These are phyloP conservation scores for Anodontia alba DNA, from an alignment of 2,888 invertebrate species.

Conservation along the genomic window DNA sequence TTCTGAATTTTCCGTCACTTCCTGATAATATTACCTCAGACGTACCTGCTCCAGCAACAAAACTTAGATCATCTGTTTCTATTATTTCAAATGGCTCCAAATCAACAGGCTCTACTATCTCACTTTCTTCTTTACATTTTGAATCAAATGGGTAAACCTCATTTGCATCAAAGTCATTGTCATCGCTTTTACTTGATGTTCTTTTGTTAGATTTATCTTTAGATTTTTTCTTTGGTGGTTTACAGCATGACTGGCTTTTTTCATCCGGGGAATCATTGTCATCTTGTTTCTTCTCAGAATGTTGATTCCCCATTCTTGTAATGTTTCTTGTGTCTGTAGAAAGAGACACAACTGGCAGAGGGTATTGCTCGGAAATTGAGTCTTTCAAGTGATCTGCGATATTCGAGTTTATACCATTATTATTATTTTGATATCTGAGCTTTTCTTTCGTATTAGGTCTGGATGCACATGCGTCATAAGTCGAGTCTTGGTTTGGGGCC, in stretches of 20 bases:
- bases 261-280: slow-evolving; percentile 53
- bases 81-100: slow-evolving; percentile 63
- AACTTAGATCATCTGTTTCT: slow-evolving; percentile 57
- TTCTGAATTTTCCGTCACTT: slow-evolving; percentile 49
- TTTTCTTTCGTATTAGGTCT: too few species aligned
- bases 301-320: slow-evolving; percentile 49
- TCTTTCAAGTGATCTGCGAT: too few species aligned
- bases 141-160: slow-evolving; percentile 59
- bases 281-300: slow-evolving; percentile 28
- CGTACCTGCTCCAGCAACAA: slow-evolving; percentile 57
- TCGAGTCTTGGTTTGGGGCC: too few species aligned
- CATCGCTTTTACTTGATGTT: slow-evolving; percentile 44
- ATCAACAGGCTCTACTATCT: slow-evolving; percentile 52
- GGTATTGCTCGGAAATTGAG: too few species aligned
- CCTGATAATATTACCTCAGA: slow-evolving; percentile 53
- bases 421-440: too few species aligned
- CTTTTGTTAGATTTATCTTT: slow-evolving; percentile 40
- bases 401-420: too few species aligned
- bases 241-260: slow-evolving; percentile 52
- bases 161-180: slow-evolving; percentile 43
- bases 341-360: too few species aligned
- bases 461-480: too few species aligned
- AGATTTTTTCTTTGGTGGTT: slow-evolving; percentile 50
- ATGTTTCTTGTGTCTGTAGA: neutral
- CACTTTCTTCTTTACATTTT: slow-evolving; percentile 42